phyloP scores from a whole-genome alignment of 2,113 vertebrate species.

The Onychostoma macrolepis region DNA sequence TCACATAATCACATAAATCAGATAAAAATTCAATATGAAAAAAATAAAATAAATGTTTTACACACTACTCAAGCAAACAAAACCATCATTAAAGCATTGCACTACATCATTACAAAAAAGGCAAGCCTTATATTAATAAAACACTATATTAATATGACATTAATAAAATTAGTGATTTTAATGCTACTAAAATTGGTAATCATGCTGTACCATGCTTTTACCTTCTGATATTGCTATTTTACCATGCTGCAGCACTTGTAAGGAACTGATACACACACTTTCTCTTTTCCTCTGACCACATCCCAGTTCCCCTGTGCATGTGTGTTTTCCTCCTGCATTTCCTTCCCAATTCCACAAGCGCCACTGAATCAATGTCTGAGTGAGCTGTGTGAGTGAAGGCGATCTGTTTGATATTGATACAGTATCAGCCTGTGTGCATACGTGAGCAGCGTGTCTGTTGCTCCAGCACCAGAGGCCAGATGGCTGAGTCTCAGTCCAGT shows the following conservation, averaged over 20 bases:
- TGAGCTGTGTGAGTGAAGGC: neutral
- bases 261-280: neutral
- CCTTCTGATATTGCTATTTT: neutral
- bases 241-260: neutral
- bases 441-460: neutral
- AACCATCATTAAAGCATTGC: too few species aligned
- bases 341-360: neutral
- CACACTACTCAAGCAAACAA: too few species aligned
- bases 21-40: neutral
- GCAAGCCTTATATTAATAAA: too few species aligned
- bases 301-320: constrained; percentile 20
- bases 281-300: neutral
- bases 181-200: neutral
- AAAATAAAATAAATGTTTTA: neutral
- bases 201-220: neutral
- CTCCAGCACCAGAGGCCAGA: neutral
- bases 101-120: too few species aligned
- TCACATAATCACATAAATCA: too few species aligned
- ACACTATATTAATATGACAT: too few species aligned
- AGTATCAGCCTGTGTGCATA: constrained; percentile 18
- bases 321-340: constrained; percentile 19
- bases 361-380: neutral
- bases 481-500: neutral
- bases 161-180: too few species aligned
- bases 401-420: neutral